Conservation (phyloP, 1,140 invertebrate species). For the Pararge aegeria region DNA sequence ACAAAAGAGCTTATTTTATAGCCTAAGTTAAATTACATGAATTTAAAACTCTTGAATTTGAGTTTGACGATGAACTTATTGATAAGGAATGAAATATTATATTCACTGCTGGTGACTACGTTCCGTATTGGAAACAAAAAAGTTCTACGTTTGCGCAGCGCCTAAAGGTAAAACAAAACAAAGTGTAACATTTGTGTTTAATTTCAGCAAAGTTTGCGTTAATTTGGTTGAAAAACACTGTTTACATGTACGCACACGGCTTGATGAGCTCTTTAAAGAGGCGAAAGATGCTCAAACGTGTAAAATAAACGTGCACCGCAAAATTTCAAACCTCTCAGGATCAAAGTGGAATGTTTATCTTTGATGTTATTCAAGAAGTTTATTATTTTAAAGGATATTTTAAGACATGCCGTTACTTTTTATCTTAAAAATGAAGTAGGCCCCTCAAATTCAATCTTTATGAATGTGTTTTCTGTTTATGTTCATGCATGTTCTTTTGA, state of each 20-base stretch:
- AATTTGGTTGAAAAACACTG: slow-evolving; percentile 48
- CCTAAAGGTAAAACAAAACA: slow-evolving; percentile 1
- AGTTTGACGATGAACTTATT: no score
- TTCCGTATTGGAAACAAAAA: no score
- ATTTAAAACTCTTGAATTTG: no score
- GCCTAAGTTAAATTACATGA: no score
- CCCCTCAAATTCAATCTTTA: no score
- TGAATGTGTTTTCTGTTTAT: no score
- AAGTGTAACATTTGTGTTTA: slow-evolving; percentile 2
- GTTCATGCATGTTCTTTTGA: no score
- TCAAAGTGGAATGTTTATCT: slow-evolving; percentile 24
- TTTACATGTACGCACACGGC: slow-evolving; percentile 46
- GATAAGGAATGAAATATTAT: no score
- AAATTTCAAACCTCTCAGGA: slow-evolving; percentile 24
- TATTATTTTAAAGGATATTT: slow-evolving; percentile 4
- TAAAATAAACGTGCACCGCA: slow-evolving; percentile 40
- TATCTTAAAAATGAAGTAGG: no score
- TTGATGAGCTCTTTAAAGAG: slow-evolving; percentile 42
- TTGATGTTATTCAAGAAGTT: slow-evolving; percentile 28
- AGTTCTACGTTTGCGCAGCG: neutral
- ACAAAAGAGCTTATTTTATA: no score
- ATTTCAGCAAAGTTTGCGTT: slow-evolving; percentile 24
- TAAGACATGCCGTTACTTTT: slow-evolving; percentile 2
- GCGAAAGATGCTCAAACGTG: slow-evolving; percentile 38
- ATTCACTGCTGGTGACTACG: no score